Evolutionary conservation across 53 echinoderm and acorn worm genomes (phyloP), one percentile per base, ranked within the genome.

Genomic region (Mesocentrotus franciscanus): DNA sequence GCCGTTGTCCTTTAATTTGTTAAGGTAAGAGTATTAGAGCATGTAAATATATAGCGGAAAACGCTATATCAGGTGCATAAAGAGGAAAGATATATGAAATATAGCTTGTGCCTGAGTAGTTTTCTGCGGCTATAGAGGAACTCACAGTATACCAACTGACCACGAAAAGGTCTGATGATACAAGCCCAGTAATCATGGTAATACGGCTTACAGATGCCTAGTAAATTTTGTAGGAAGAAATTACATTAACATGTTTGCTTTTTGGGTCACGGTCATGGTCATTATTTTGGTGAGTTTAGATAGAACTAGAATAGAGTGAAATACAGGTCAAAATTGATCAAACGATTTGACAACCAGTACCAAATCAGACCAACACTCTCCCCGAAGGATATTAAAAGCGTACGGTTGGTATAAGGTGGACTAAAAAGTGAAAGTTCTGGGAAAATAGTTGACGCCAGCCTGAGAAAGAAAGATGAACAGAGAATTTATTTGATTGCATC

Each of bases 211-310:
- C 42, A 81, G 36, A 81, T 81, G 81, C 81, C 16, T 39, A 5
- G 6, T 81, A 42, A 36, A 39, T 81, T 39, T 64, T 81, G 39
- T 33, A 81, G 17, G 39, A 39, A 81, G 36, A 81, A 81, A 81
- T 81, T 29, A 42, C 81, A 81, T 81, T 81, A 81, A 18, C 81
- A 42, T 18, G 81, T 39, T 81, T 42, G 0, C 39, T 35, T 81
- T 81, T 81, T 81, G 42, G 81, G 81, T 81, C 81, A 81, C 33
- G 81, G 81, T 81, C 81, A 81, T 39, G 81, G 81, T 36, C 81
- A 81, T 39, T 8, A 81, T 12, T 18, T 81, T 81, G 14, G 34
- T 42, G 33, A 18, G 39, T 81, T 42, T 16, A 81, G 20, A 74
- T 30, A 74, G 74, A 74, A 30, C 2, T 74, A 1, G n/a, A n/a